phyloP scores from a whole-genome alignment of 2,797 vertebrate species.

The Coranthus polyacanthus region DNA sequence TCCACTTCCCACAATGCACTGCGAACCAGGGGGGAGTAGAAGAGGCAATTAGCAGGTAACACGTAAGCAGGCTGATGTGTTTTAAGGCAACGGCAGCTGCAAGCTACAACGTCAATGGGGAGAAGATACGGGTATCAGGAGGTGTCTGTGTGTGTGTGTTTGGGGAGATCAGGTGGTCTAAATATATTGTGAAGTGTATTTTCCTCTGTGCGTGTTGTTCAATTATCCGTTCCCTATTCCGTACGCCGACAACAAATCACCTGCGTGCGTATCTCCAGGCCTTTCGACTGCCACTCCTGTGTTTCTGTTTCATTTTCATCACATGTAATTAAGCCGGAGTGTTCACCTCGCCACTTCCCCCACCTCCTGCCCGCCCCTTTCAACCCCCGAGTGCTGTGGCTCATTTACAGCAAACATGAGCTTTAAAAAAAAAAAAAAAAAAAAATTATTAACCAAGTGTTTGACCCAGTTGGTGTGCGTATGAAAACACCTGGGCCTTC shows the following conservation, averaged over 20 bases:
- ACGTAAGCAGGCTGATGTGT: constrained; percentile 47
- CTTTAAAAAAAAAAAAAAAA: constrained; percentile 31
- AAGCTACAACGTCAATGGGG: constrained; percentile 29
- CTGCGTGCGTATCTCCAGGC: constrained; percentile 25
- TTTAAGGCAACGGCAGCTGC: constrained; percentile 48
- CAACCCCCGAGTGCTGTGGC: constrained; percentile 22
- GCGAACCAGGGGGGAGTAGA: constrained; percentile 20
- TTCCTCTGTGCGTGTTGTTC: constrained; percentile 8
- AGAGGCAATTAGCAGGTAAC: constrained; percentile 71
- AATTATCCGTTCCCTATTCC: constrained; percentile 39
- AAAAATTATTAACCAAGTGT: constrained; percentile 64
- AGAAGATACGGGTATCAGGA: constrained; percentile 23
- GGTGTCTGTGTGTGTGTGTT: too few species aligned
- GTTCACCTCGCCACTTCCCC: constrained; percentile 20
- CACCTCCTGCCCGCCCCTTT: not conserved
- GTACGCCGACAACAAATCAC: constrained; percentile 27
- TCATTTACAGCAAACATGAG: constrained; percentile 54
- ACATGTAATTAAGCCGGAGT: constrained; percentile 53
- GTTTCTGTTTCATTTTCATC: constrained; percentile 61
- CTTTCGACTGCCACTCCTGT: constrained; percentile 45
- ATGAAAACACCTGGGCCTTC: constrained; percentile 80
- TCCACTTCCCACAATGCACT: constrained; percentile 64
- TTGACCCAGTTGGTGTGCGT: constrained; percentile 75
- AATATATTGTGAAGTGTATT: constrained; percentile 44
- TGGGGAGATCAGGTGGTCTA: constrained; percentile 17